A percentile compares a stretch with the other conserved stretches of the same genome.
These are phyloP conservation scores for Meiosimyza decipiens DNA, from an alignment of 2,888 invertebrate genomes.

Conservation along the genomic window DNA sequence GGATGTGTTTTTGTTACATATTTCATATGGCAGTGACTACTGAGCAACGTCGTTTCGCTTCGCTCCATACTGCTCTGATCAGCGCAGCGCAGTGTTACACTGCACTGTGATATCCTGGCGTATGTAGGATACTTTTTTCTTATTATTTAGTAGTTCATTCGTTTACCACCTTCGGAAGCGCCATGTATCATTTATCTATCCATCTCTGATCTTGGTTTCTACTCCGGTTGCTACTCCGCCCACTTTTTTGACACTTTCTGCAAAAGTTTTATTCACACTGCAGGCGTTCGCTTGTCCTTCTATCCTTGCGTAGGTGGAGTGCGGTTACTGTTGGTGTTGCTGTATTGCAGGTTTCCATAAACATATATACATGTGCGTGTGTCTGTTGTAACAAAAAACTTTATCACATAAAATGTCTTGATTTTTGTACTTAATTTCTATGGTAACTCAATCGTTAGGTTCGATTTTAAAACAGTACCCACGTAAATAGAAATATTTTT, in stretches of 20 bases:
- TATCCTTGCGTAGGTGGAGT: background rate
- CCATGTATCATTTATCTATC: slow-evolving; percentile 34
- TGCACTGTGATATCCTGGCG: slow-evolving; percentile 26
- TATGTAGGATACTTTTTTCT: slow-evolving; percentile 34
- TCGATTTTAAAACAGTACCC: background rate
- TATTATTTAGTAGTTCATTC: slow-evolving; percentile 24
- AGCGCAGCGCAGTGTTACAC: background rate
- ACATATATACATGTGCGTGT: background rate
- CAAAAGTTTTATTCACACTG: slow-evolving; percentile 58
- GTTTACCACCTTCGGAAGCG: slow-evolving; percentile 23
- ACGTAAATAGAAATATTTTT: too few relatives aligned
- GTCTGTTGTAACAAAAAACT: slow-evolving; percentile 11
- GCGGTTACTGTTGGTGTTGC: slow-evolving; percentile 3
- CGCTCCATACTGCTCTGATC: background rate
- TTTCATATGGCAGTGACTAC: slow-evolving; percentile 47
- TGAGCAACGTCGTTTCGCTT: slow-evolving; percentile 19
- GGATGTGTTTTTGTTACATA: slow-evolving; percentile 55
- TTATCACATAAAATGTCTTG: slow-evolving; percentile 12
- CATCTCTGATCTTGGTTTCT: slow-evolving; percentile 21
- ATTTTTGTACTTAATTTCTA: slow-evolving; percentile 16
- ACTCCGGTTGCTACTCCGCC: slow-evolving; percentile 29
- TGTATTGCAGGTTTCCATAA: background rate
- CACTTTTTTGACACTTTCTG: slow-evolving; percentile 59
- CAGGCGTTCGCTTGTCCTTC: slow-evolving; percentile 50
- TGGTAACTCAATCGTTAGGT: background rate